Base-by-base conservation (phyloP, 1,140 invertebrate genomes). In the Leptinotarsa undecemlineata region DNA sequence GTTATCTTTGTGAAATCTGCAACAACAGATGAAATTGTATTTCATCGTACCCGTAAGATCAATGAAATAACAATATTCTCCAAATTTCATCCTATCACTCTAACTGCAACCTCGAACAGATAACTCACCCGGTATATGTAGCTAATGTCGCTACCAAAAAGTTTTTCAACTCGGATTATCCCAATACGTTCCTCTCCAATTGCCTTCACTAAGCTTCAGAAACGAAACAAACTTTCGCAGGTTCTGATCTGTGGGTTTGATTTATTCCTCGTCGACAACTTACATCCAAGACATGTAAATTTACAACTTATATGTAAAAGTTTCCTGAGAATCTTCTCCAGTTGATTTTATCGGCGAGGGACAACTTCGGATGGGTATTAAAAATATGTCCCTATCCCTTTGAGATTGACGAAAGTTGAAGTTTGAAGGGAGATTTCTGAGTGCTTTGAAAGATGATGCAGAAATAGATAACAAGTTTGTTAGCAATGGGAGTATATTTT, bases 211-310 rank as follows among this genome's bases (percentile, higher is more conserved):
- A 47, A 47, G 72, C 62, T 69, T 68, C 48, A 64, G 13, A 61
- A 62, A 64, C 69, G 73, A 63, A 72, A 72, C 71, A 72, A 72
- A 72, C 71, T 66, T 64, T 72, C 57, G 15, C n/a, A 33, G 26
- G 51, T 15, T 21, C 17, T 42, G 51, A 60, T 51, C 51, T 57
- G 21, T n/a, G n/a, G 47, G 21, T 74, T 67, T 74, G 73, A 78
- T 78, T 78, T 78, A 78, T 78, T 78, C 74, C 71, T 70, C 68
- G 71, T 66, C 70, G 76, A 76, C 77, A 64, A 74, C 47, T 57
- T 69, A 69, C 48, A 69, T 69, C 47, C 15, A 21, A 69, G 68
- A 69, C 48, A 51, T 69, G 48, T 48, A 69, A 20, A 69, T 69
- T 69, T 69, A 69, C 48, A 69, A 69, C 17, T 69, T 69, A 21